A percentile compares a stretch with the other conserved stretches of the same genome.
Conservation (phyloP, 2,797 vertebrate species). For the Chrosomus eos region DNA sequence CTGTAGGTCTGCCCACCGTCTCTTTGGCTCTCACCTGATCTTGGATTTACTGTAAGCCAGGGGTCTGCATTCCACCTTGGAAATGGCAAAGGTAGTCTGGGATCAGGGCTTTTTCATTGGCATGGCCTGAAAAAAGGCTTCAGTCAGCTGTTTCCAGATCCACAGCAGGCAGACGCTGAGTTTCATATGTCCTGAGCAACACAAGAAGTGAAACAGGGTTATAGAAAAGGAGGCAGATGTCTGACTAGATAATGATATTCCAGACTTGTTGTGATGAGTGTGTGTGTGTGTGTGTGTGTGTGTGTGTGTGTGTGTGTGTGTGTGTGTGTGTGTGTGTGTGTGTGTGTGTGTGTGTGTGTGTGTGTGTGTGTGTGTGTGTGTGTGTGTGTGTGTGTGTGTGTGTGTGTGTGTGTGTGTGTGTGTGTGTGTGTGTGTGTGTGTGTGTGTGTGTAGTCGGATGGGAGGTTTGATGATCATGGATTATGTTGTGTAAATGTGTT, state of each 20-base stretch:
- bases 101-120: constrained; percentile 39
- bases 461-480: constrained; percentile 64
- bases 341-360: constrained; percentile 54
- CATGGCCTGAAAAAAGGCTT: constrained; percentile 42
- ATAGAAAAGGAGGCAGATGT: constrained; percentile 45
- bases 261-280: constrained; percentile 55
- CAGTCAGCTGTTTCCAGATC: constrained; percentile 52
- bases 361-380: constrained; percentile 52
- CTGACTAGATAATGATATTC: constrained; percentile 49
- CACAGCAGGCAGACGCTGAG: constrained; percentile 34
- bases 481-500: constrained; percentile 74
- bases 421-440: constrained; percentile 55
- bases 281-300: constrained; percentile 53
- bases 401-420: constrained; percentile 52
- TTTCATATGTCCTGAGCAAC: constrained; percentile 40
- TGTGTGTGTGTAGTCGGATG: constrained; percentile 61
- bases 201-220: constrained; percentile 12
- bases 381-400: constrained; percentile 52
- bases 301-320: constrained; percentile 52
- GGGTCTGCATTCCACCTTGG: constrained; percentile 38
- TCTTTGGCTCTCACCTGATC: constrained; percentile 42
- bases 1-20: constrained; percentile 43
- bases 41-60: constrained; percentile 32
- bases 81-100: constrained; percentile 39
- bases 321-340: constrained; percentile 51